Evolutionary conservation across 1,140 invertebrate genomes (phyloP).

Genomic region (Lepidurus apus): DNA sequence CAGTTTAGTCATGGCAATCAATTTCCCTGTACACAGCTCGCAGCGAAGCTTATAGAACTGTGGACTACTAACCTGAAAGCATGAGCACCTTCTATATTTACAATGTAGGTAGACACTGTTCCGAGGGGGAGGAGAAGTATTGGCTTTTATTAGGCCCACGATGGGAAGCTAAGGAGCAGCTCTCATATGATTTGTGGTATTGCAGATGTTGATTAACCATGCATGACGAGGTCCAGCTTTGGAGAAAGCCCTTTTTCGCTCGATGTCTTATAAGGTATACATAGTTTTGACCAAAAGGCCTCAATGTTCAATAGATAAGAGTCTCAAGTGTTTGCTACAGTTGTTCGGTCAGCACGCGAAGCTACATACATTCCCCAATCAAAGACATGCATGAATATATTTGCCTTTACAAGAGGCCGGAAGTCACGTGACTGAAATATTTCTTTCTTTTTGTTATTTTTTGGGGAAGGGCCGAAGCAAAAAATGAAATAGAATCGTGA

Average conservation of each 20-base stretch:
- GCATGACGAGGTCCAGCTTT: not conserved
- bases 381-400: not conserved
- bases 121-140: not conserved
- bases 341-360: not conserved
- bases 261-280: not conserved
- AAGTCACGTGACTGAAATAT: not conserved
- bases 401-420: not conserved
- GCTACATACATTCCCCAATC: not conserved
- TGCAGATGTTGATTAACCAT: slow-evolving; percentile 4
- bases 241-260: slow-evolving; percentile 10
- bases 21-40: not conserved
- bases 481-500: not conserved
- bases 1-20: not conserved
- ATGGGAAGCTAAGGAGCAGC: slow-evolving; percentile 3
- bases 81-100: not conserved
- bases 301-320: not conserved
- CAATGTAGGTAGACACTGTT: slow-evolving; percentile 2
- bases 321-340: not conserved
- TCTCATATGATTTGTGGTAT: not conserved
- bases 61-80: slow-evolving; percentile 21
- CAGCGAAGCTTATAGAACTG: not conserved
- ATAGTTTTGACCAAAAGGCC: not conserved
- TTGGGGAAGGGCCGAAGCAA: not conserved
- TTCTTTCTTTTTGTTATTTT: not conserved
- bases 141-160: not conserved